Percentiles rank a stretch among this genome's conserved stretches.
These are phyloP conservation scores for Drosophila pseudoananassae DNA, from an alignment of 1,140 invertebrate genomes.

Conservation along the genomic window DNA sequence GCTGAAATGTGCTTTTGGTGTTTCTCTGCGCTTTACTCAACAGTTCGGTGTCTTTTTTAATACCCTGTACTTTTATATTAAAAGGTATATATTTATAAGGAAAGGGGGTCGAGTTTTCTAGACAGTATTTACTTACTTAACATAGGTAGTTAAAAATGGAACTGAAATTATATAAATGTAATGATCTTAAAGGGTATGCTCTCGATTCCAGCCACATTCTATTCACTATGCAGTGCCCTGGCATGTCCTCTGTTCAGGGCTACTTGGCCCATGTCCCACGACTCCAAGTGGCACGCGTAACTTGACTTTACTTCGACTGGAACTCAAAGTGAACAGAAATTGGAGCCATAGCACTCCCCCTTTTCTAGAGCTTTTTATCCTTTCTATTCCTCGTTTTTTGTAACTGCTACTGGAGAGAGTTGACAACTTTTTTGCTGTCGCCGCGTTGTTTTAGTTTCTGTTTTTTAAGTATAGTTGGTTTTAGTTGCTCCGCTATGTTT, in stretches of 20 bases:
- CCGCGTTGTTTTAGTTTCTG: slow-evolving; percentile 64
- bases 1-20: slow-evolving; percentile 80
- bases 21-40: slow-evolving; percentile 42
- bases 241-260: slow-evolving; percentile 36
- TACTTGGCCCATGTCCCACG: slow-evolving; percentile 47
- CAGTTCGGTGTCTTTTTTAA: slow-evolving; percentile 10
- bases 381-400: slow-evolving; percentile 7
- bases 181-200: not conserved
- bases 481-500: slow-evolving; percentile 59
- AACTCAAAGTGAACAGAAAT: slow-evolving; percentile 51
- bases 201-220: not conserved
- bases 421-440: slow-evolving; percentile 77
- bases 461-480: slow-evolving; percentile 77
- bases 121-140: too few relatives aligned
- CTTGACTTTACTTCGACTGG: slow-evolving; percentile 59
- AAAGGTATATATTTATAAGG: not conserved
- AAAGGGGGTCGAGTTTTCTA: not conserved
- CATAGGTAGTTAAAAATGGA: too few relatives aligned
- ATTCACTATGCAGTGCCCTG: not conserved
- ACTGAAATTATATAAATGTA: not conserved
- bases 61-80: not conserved
- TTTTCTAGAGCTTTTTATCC: not conserved
- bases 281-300: slow-evolving; percentile 63
- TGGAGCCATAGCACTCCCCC: slow-evolving; percentile 22
- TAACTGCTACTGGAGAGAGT: slow-evolving; percentile 42